phyloP scores from a whole-genome alignment of 35 echinoderm and acorn worm species.

The Ophioderma brevispina region DNA sequence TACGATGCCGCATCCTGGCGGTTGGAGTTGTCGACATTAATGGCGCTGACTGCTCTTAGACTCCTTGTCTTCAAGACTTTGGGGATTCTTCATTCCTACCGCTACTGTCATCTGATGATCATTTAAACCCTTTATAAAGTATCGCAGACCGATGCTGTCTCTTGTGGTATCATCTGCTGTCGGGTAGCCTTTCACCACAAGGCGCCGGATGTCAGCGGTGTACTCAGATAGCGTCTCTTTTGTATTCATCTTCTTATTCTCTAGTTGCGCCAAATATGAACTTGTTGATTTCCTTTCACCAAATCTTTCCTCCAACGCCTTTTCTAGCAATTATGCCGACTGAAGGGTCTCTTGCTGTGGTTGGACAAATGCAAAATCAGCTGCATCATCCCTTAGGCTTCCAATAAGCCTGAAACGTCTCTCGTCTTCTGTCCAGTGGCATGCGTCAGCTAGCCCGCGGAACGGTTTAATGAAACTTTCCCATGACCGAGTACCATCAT shows the following conservation, averaged over 20 bases:
- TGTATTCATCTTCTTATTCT: constrained; percentile 2
- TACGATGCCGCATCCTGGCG: neutral
- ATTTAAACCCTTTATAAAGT: constrained; percentile 33
- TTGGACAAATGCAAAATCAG: constrained; percentile 44
- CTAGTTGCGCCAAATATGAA: constrained; percentile 12
- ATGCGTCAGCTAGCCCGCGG: constrained; percentile 12
- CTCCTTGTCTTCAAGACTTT: constrained; percentile 18
- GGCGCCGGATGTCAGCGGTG: constrained; percentile 18
- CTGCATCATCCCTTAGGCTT: constrained; percentile 13
- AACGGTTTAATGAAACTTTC: constrained; percentile 43
- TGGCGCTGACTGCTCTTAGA: constrained; percentile 20
- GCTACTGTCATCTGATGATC: constrained; percentile 45
- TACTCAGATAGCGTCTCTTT: constrained; percentile 46
- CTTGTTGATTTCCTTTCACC: neutral
- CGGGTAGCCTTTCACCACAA: constrained; percentile 35
- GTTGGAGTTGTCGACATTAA: neutral
- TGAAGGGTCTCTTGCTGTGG: neutral
- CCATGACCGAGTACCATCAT: neutral
- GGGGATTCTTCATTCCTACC: constrained; percentile 44
- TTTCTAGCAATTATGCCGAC: neutral
- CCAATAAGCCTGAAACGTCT: constrained; percentile 1
- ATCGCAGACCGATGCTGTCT: constrained; percentile 30
- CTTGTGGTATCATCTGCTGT: constrained; percentile 23
- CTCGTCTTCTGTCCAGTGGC: constrained; percentile 8
- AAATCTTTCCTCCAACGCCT: constrained; percentile 30